Base-by-base conservation (phyloP, 2,113 vertebrate species). In the Rhinopithecus roxellana region DNA sequence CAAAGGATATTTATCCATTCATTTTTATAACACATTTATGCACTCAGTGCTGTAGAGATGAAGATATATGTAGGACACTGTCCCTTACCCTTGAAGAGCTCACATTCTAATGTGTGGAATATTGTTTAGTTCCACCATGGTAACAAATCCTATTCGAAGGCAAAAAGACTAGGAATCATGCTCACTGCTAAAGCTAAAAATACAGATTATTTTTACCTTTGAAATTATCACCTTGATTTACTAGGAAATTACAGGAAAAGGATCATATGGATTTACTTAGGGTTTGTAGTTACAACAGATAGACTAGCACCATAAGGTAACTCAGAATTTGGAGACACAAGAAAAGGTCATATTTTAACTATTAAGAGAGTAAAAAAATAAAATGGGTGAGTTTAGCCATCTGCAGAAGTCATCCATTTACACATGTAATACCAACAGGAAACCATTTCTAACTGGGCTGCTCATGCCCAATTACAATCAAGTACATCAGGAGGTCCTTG, bases 271-370 rank as follows among this genome's bases (percentile, higher is more conserved):
- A 89, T 89, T 92, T 86, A 70, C 25, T 85, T 88, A 82, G 17
- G 10, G 78, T 13, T 23, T 89, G 6, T 22, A 93, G 30, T 59
- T 78, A 75, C 4, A 69, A 52, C 18, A 55, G 72, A 84, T 2
- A 72, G 5, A 95, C 38, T 74, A 45, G 48, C 78, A 64, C 32
- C 45, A 61, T 55, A 88, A 94, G 35, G 17, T 85, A 89, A 81
- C 25, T 20, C 23, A 90, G 50, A 80, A 55, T 84, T 64, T 83
- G 10, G 20, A 94, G 80, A 70, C 35, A 92, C 22, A 88, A 27
- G 52, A 85, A 45, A 92, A 45, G 25, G 50, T 93, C 52, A 69
- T 57, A 35, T 93, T 95, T 89, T 86, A 61, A 72, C 93, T 80
- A 83, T 81, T 88, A 89, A 92, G 22, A 80, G 10, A 87, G 30